These are phyloP conservation scores for Poeciliopsis retropinna DNA, from an alignment of 2,113 vertebrate species.

Conservation along the genomic window DNA sequence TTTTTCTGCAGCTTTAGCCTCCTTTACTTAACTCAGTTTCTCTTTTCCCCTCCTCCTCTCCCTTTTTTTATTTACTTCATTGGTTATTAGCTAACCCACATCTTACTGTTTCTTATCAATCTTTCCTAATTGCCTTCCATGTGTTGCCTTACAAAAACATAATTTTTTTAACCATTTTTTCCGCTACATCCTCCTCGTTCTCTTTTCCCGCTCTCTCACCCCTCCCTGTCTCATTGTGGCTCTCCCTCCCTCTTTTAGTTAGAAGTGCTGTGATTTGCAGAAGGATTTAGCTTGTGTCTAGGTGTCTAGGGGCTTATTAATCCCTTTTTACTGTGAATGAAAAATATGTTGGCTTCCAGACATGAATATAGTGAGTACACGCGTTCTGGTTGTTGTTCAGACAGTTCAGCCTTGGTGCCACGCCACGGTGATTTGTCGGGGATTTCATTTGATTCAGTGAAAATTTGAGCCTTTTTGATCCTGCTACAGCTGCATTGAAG, in stretches of 20 bases:
- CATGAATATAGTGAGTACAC: slow-evolving; percentile 74
- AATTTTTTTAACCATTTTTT: slow-evolving; percentile 32
- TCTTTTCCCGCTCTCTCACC: slow-evolving; percentile 35
- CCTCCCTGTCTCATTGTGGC: slow-evolving; percentile 25
- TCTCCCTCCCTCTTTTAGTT: slow-evolving; percentile 51
- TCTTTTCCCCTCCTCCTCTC: slow-evolving; percentile 14
- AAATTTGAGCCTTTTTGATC: slow-evolving; percentile 73
- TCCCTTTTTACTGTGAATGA: slow-evolving; percentile 77
- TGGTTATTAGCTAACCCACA: slow-evolving; percentile 55
- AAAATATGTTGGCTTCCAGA: slow-evolving; percentile 75
- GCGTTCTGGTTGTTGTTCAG: slow-evolving; percentile 70
- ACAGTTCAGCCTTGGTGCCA: slow-evolving; percentile 73
- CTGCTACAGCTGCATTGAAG: slow-evolving; percentile 58
- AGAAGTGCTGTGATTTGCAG: slow-evolving; percentile 72
- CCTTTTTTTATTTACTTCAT: slow-evolving; percentile 41
- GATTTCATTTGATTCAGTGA: slow-evolving; percentile 73
- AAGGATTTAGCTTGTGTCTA: slow-evolving; percentile 75
- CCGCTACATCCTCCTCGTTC: slow-evolving; percentile 29
- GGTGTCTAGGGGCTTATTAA: slow-evolving; percentile 77
- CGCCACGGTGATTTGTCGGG: slow-evolving; percentile 74
- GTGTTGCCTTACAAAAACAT: slow-evolving; percentile 22
- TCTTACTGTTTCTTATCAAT: slow-evolving; percentile 38
- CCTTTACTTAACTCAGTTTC: slow-evolving; percentile 49
- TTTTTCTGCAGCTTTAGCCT: slow-evolving; percentile 42
- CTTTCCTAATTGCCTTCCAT: slow-evolving; percentile 29